Base-by-base conservation (phyloP, 2,888 invertebrate species). In the Neoscelio sp. region DNA sequence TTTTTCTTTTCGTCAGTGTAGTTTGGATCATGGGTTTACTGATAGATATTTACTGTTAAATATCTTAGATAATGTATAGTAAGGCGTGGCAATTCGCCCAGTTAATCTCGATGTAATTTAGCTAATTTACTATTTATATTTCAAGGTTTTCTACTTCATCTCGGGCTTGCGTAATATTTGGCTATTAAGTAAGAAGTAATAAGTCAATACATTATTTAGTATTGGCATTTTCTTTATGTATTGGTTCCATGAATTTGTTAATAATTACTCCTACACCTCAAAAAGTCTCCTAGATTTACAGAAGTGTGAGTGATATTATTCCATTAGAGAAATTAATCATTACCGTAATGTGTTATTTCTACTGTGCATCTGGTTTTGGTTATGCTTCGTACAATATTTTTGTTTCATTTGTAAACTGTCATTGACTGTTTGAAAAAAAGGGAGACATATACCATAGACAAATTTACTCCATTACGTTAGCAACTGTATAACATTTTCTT, bases 321-420 rank as follows among this genome's bases (percentile, higher is more conserved):
- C 71, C 33, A 5, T 23, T 18, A 17, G 76, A 60, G 33, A 76
- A 46, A 23, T 76, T 80, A 20, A 67, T 73, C 10, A 67, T 54
- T 2, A 28, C 35, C n/a, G n/a, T n/a, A n/a, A n/a, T n/a, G n/a
- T n/a, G n/a, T n/a, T n/a, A n/a, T n/a, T n/a, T n/a, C n/a, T n/a
- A n/a, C n/a, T n/a, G n/a, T n/a, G n/a, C n/a, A n/a, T n/a, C n/a
- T n/a, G n/a, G n/a, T n/a, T n/a, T n/a, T n/a, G n/a, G n/a, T n/a
- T n/a, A n/a, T n/a, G n/a, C n/a, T n/a, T n/a, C n/a, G n/a, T n/a
- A n/a, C n/a, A n/a, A n/a, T n/a, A n/a, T n/a, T n/a, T n/a, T n/a
- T n/a, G n/a, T n/a, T n/a, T n/a, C n/a, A n/a, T n/a, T 68, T 2
- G 33, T 13, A 1, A 80, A 40, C 17, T 80, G 60, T 12, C 52